A percentile compares a stretch with the other conserved stretches of the same genome.
phyloP scores from a whole-genome alignment of 2,888 invertebrate species.

The Spilosoma lubricipeda region DNA sequence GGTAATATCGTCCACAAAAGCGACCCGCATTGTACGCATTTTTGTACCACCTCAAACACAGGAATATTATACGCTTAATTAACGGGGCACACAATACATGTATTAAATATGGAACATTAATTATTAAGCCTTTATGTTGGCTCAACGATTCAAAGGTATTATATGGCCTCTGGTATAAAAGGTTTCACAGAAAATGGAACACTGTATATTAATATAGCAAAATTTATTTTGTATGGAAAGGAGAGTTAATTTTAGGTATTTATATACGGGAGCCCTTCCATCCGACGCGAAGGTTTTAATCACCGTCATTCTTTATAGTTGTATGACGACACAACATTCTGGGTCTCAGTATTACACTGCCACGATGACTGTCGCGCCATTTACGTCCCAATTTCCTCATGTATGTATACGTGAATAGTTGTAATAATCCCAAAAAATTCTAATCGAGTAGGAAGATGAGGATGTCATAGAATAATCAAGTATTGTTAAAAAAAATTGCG shows the following conservation, averaged over 20 bases:
- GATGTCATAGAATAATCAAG: too few species aligned
- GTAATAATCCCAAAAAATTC: too few species aligned
- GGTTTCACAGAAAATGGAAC: constrained; percentile 7
- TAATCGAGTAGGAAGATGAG: too few species aligned
- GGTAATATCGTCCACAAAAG: not conserved
- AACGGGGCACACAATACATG: constrained; percentile 22
- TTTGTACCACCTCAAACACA: constrained; percentile 32
- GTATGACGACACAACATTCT: too few species aligned
- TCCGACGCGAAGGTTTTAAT: too few species aligned
- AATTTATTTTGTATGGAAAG: not conserved
- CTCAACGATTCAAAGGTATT: constrained; percentile 5
- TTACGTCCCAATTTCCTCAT: too few species aligned
- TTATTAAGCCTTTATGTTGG: constrained; percentile 17
- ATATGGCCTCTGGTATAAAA: not conserved
- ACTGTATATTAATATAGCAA: not conserved
- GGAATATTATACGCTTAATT: constrained; percentile 34
- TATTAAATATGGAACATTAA: constrained; percentile 22
- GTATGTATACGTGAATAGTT: too few species aligned
- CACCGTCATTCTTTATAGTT: too few species aligned
- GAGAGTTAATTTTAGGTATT: not conserved
- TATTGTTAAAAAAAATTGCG: too few species aligned
- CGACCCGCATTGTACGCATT: constrained; percentile 44
- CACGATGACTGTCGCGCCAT: too few species aligned
- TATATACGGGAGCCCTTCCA: not conserved
- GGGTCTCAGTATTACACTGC: too few species aligned